Base-by-base conservation (phyloP, 2,888 invertebrate genomes). In the Andrena hattorfiana region DNA sequence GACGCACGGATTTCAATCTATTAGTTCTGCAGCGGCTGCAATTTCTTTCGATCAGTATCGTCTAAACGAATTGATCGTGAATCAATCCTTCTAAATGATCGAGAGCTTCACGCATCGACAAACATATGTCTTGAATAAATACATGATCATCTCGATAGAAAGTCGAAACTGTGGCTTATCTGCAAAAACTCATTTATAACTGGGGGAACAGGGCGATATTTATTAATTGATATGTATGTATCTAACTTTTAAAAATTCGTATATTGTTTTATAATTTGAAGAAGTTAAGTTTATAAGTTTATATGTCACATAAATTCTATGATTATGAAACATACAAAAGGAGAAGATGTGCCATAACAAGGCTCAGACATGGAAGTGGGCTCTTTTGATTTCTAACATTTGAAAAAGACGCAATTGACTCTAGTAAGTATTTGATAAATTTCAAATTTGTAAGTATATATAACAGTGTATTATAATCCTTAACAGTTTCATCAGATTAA, bases 1-100 rank as follows among this genome's bases (percentile, higher is more conserved):
- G 23, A 59, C 49, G 20, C 49, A 66, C 51, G n/a, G 66, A 71
- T 64, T 67, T 80, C 70, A 67, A 71, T 67, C 77, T 71, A 66
- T 80, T 60, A 23, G 28, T 42, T 28, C 26, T 64, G 30, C 26
- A 71, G 23, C 54, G 60, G 23, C 30, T 35, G 66, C 66, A 78
- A 66, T 71, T 54, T 67, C 30, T 59, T 49, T 60, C 66, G 69
- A 80, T 80, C 78, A 51, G 51, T 59, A 51, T 60, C 35, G 35
- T 59, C 30, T 66, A 49, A 30, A 78, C 67, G 30, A 73, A 63
- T 30, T 63, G 23, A 60, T 62, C 20, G 67, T 13, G 20, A 28
- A 60, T 51, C 51, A n/a, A 75, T 54, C 26, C 20, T 51, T 16
- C 28, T 13, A 67, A 51, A 42, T 5, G 60, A 23, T 35, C 49